Evolutionary conservation across 35 echinoderm and acorn worm species (phyloP), one percentile per base, ranked within the genome.

Genomic region (Apostichopus parvimensis): DNA sequence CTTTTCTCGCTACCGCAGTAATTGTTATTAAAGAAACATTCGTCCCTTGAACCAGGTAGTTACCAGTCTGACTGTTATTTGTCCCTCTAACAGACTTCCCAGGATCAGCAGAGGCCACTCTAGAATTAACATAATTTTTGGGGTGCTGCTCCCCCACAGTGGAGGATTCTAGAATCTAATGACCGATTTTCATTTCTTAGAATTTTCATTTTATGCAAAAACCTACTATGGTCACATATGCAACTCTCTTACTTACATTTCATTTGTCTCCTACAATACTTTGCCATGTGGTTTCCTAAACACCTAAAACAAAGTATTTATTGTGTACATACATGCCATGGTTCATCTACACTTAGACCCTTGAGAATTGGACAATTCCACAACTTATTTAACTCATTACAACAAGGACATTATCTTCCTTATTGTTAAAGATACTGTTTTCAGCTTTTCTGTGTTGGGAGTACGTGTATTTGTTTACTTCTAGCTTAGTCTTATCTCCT

Each of bases 281-380:
- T 90, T 77, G 88, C 66, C 52, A 90, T 90, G 68, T 90, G 88
- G 20, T 18, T 25, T 77, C 88, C 88, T 90, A 90, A 90, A 90
- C 88, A 90, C 52, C 20, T 90, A 57, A 77, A 90, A 25, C 68
- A 90, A 73, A 90, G 70, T 89, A 0, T 75, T 5, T 89, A 56
- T 75, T 25, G 7, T 89, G 15, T 70, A 70, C 6, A 57, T 12
- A 82, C 84, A 8, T 92, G 5, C 77, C 90, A 92, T 53, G 79
- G 90, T 45, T 92, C 24, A 62, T 61, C 52, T 82, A 81, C 90
- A 20, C 59, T 34, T 0, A 82, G 77, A 34, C 62, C 90, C 54
- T 81, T 82, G 10, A 92, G 83, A 6, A 65, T 82, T 65, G 55
- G 0, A 54, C 77, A 58, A 18, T 91, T 79, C 89, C 89, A 79